Evolutionary conservation across 2,113 vertebrate genomes (phyloP).

Genomic region (Gila orcuttii): DNA sequence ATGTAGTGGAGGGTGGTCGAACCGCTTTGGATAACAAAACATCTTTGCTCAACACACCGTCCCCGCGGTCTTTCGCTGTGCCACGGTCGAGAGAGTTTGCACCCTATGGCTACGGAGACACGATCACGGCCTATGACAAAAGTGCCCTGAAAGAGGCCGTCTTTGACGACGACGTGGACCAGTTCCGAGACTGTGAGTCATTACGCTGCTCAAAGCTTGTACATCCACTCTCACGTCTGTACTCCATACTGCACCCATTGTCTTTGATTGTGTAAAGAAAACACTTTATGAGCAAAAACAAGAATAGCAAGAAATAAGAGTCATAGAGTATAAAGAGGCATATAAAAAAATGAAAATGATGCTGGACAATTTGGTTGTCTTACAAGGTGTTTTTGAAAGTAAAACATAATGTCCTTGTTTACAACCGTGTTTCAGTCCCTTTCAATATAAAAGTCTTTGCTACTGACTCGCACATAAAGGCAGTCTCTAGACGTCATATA

Average conservation of each 20-base stretch:
- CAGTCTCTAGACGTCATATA: too few species aligned
- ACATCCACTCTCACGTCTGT: constrained; percentile 19
- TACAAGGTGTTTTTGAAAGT: too few species aligned
- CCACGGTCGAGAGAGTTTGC: constrained; percentile 88
- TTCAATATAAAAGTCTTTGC: too few species aligned
- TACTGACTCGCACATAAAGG: too few species aligned
- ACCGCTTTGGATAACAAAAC: constrained; percentile 98
- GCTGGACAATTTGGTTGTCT: too few species aligned
- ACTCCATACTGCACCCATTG: constrained; percentile 31
- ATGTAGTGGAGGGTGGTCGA: constrained; percentile 85
- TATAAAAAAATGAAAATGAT: too few species aligned
- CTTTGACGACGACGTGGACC: constrained; percentile 97
- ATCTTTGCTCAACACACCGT: constrained; percentile 94
- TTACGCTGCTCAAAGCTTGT: background rate
- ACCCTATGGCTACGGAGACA: constrained; percentile 89
- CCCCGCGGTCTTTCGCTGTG: constrained; percentile 88
- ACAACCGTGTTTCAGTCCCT: too few species aligned
- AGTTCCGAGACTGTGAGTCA: constrained; percentile 89
- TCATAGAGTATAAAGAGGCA: too few species aligned
- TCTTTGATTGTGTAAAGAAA: background rate
- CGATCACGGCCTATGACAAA: constrained; percentile 92
- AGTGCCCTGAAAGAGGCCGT: constrained; percentile 95
- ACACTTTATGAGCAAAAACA: background rate
- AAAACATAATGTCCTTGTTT: too few species aligned
- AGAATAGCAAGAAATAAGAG: background rate